Evolutionary conservation across 2,797 vertebrate genomes (phyloP).

Genomic region (Falco naumanni): DNA sequence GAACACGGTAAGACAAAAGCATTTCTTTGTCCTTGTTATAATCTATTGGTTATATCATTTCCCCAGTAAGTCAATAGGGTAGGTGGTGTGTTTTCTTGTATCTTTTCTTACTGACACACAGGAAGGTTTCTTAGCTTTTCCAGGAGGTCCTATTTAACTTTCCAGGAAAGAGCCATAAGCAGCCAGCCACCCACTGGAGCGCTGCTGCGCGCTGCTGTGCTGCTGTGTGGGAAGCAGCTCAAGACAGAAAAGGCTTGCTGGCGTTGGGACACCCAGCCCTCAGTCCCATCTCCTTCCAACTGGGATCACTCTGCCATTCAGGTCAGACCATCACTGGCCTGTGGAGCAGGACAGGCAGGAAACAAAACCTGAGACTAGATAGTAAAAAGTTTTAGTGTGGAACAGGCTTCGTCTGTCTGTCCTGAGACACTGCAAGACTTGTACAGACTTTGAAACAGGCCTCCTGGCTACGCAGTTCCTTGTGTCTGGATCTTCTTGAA

Average conservation of each 20-base stretch:
- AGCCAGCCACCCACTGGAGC: not conserved
- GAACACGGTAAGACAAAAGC: not conserved
- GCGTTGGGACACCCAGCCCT: not conserved
- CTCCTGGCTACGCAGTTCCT: not conserved
- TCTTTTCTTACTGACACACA: not conserved
- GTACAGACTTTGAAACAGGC: not conserved
- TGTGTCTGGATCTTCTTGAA: not conserved
- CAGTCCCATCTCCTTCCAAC: accelerated
- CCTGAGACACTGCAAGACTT: not conserved
- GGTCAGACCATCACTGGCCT: not conserved
- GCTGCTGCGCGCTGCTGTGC: not conserved
- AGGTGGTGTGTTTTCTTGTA: not conserved
- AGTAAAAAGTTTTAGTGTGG: not conserved
- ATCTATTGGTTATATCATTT: not conserved
- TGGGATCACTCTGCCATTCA: not conserved
- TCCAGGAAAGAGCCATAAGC: not conserved
- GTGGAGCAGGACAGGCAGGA: not conserved
- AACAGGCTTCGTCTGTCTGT: not conserved
- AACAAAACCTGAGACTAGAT: not conserved
- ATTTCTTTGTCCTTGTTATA: not conserved
- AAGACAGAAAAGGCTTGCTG: not conserved
- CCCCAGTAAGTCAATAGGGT: not conserved
- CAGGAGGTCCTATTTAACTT: not conserved
- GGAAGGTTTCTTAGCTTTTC: not conserved
- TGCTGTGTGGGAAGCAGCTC: not conserved